Evolutionary conservation across 2,888 invertebrate species (phyloP), one percentile per base, ranked within the genome.

Genomic region (Diarsia brunnea): DNA sequence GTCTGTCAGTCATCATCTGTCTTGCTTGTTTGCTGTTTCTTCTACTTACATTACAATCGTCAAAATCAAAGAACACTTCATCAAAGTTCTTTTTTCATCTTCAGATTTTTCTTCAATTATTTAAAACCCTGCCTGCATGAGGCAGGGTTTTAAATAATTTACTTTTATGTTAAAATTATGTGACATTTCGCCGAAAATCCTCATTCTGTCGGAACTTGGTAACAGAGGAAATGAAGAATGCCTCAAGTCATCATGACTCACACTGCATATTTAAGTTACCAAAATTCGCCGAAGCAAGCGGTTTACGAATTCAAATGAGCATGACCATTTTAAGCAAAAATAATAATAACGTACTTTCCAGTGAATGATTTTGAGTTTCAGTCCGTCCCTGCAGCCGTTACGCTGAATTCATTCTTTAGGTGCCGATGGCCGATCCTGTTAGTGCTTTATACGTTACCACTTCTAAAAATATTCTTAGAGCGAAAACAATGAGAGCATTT

Each of bases 311-410:
- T 79, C 73, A 77, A 82, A 85, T 75, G 43, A 73, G 83, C 84
- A 69, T 85, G 87, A 81, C 81, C 73, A 73, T 78, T 76, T 76
- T 68, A 66, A 74, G 69, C 74, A 4, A 86, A 78, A 86, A 78
- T 81, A 70, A 78, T 85, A 70, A 73, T 73, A 53, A 58, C 16
- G 31, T 73, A 77, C 55, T 86, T 79, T 79, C 84, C 74, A 85
- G 55, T 77, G 71, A 73, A 66, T 77, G 77, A 73, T 68, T 84
- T 61, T 47, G 31, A 69, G 65, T 55, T 84, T 61, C 31, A 81
- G 55, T 69, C 61, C 70, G 71, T 66, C 69, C 65, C 64, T 73
- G 76, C 53, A 31, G 31, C 80, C 53, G 75, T 70, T 84, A 64
- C 45, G 45, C 55, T 72, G 61, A 73, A 81, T 84, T 73, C 63